Conservation (phyloP, 1,140 invertebrate species). For the Drosophila busckii region DNA sequence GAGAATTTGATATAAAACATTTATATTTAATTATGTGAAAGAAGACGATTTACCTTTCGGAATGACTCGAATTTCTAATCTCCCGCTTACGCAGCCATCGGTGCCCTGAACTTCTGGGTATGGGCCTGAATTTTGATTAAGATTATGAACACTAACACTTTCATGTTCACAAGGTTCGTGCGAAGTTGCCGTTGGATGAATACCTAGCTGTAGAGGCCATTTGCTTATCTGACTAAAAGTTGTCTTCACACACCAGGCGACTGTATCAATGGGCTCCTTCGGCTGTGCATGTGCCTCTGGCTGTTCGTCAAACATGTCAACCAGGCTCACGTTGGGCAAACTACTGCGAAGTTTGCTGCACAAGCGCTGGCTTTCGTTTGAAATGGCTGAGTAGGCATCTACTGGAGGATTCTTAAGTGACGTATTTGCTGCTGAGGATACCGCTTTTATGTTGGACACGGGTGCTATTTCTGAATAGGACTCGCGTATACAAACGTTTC, state of each 20-base stretch:
- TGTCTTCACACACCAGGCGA: constrained; percentile 47
- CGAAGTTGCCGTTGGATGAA: neutral
- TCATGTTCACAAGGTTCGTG: neutral
- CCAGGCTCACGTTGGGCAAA: constrained; percentile 62
- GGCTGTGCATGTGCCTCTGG: neutral
- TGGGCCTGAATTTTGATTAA: no score
- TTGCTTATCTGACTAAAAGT: constrained; percentile 37
- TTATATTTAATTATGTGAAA: neutral
- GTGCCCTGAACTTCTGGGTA: constrained; percentile 63
- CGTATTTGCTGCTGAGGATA: neutral
- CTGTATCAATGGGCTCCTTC: neutral
- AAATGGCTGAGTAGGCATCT: constrained; percentile 19
- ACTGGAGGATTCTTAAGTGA: constrained; percentile 25
- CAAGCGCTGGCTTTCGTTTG: constrained; percentile 18
- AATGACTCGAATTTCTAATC: constrained; percentile 89
- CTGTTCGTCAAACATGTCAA: constrained; percentile 41
- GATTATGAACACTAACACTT: neutral
- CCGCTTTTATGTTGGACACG: constrained; percentile 11
- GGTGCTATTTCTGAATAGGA: constrained; percentile 43
- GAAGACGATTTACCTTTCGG: constrained; percentile 74
- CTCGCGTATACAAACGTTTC: constrained; percentile 84
- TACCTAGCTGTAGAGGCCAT: neutral
- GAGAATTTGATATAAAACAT: neutral
- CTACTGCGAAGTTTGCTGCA: constrained; percentile 59
- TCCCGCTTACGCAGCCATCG: constrained; percentile 85